Evolutionary conservation across 2,888 invertebrate species (phyloP), one percentile per base, ranked within the genome.

Genomic region (Heliconius hortense): DNA sequence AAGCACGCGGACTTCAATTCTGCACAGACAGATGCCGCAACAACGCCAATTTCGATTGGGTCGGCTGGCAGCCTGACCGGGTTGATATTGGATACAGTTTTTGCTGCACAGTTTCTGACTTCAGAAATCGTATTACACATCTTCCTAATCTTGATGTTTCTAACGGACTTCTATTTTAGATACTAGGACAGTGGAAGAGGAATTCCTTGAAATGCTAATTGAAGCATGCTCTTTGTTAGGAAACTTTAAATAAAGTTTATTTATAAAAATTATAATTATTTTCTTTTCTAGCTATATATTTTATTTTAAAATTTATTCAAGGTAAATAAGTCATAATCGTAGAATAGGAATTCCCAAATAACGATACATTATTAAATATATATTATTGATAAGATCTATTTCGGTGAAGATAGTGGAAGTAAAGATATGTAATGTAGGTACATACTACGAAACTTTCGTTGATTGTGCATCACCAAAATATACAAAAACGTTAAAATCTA

Each of bases 51-150:
- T 93, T 96, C 81, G 89, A 87, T 81, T 96, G 96, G 96, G 84
- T 96, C 26, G 85, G 84, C 2, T 96, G 95, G 95, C 85, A 89
- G 28, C 88, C 93, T 0, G 88, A 94, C 76, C 89, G 95, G 79
- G 88, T 95, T 48, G 88, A 88, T 76, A 84, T 90, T 26, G 96
- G 96, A 0, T 95, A 95, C 86, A 95, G 95, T 68, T 96, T 96
- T 86, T 96, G 95, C 82, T 96, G 96, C 83, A 89, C 90, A 2
- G 89, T 96, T 35, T 88, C 93, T 35, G 95, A 95, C 78, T 94
- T 96, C 82, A 90, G 94, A 63, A 88, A 89, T 78, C 87, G 87
- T 2, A 88, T 96, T 10, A 89, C 90, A 0, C 92, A 94, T 79
- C 84, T 96, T 24, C 96, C 96, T 18, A 8, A 7, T 21, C 26